phyloP scores from a whole-genome alignment of 2,888 invertebrate genomes.

The Leptothorax acervorum region DNA sequence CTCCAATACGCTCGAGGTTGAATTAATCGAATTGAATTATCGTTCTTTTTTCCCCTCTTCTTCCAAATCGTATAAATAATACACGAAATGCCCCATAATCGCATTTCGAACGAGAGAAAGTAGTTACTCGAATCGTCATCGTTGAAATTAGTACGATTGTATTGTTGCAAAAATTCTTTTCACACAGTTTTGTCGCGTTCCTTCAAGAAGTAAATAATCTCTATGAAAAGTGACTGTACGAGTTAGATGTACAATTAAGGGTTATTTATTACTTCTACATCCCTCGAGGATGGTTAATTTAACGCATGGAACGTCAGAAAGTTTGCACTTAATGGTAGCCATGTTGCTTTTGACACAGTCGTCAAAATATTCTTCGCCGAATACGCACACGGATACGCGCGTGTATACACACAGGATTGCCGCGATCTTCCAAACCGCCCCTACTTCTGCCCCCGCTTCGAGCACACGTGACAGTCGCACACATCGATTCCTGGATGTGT shows the following conservation, averaged over 20 bases:
- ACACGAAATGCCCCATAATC: background rate
- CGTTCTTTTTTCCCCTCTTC: background rate
- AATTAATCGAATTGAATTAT: conserved; percentile 6
- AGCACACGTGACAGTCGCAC: conserved; percentile 72
- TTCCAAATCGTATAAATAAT: background rate
- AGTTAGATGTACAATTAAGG: conserved; percentile 28
- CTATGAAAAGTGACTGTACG: background rate
- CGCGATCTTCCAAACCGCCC: conserved; percentile 64
- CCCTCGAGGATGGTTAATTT: conserved; percentile 64
- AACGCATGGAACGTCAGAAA: conserved; percentile 65
- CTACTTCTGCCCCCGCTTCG: conserved; percentile 59
- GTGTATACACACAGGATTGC: conserved; percentile 18
- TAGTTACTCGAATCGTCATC: conserved; percentile 49
- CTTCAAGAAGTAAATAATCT: conserved; percentile 20
- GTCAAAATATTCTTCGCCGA: conserved; percentile 68
- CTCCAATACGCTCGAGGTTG: background rate
- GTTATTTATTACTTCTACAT: background rate
- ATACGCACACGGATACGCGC: conserved; percentile 50
- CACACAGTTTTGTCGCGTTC: background rate
- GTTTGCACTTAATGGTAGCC: conserved; percentile 72
- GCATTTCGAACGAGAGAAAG: conserved; percentile 19
- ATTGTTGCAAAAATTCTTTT: background rate
- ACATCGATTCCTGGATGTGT: conserved; percentile 67
- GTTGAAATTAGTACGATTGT: conserved; percentile 58
- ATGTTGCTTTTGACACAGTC: conserved; percentile 76